Conservation (phyloP, 2,888 invertebrate species). For the Campopleginae sp. region DNA sequence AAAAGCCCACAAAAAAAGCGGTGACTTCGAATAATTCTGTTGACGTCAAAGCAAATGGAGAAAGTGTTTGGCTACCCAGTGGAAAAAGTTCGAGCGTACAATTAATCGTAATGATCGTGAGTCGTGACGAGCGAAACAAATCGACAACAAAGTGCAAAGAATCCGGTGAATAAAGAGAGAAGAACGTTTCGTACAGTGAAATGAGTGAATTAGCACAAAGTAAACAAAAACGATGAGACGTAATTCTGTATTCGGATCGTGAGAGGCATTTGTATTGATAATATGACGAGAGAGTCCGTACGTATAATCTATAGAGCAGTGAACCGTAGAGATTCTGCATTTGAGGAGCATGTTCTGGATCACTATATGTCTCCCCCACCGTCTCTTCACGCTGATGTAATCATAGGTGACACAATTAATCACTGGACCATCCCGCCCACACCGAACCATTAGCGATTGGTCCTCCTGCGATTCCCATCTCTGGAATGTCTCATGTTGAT, state of each 20-base stretch:
- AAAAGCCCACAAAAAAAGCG: too few species aligned
- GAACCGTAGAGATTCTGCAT: slow-evolving; percentile 61
- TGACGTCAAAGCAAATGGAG: too few species aligned
- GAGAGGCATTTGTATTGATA: slow-evolving; percentile 65
- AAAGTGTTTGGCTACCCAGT: too few species aligned
- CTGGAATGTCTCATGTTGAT: slow-evolving; percentile 50
- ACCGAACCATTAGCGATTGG: slow-evolving; percentile 78
- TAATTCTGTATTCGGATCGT: slow-evolving; percentile 73
- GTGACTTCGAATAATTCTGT: too few species aligned
- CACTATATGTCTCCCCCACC: slow-evolving; percentile 19
- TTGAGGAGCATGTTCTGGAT: slow-evolving; percentile 48
- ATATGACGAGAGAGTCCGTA: slow-evolving; percentile 50
- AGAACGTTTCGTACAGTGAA: neutral
- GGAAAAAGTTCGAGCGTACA: neutral
- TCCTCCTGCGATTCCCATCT: slow-evolving; percentile 55
- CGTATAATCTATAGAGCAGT: slow-evolving; percentile 39
- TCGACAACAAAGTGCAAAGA: neutral
- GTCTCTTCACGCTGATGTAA: slow-evolving; percentile 75
- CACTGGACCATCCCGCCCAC: slow-evolving; percentile 78
- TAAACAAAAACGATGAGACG: slow-evolving; percentile 75
- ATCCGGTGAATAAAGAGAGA: neutral
- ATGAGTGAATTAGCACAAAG: slow-evolving; percentile 3
- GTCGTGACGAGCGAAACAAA: neutral
- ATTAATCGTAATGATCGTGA: neutral
- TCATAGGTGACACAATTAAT: slow-evolving; percentile 82